Conservation (phyloP, 2,113 vertebrate genomes). For the Heptranchias perlo region DNA sequence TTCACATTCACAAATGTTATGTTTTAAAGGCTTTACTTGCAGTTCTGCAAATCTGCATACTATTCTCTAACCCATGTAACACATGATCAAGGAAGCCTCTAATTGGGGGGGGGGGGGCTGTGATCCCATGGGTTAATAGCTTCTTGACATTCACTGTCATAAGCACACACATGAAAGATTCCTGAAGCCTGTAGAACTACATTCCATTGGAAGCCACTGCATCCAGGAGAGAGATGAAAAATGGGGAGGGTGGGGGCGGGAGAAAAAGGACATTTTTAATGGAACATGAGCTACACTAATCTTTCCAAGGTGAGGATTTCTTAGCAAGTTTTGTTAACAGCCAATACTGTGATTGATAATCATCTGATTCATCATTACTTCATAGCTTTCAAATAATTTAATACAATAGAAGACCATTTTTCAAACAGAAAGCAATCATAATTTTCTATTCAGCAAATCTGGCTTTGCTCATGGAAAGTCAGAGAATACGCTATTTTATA, state of each 20-base stretch:
- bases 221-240: not conserved
- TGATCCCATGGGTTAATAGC: not conserved
- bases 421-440: not conserved
- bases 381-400: not conserved
- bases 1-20: not conserved
- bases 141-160: not conserved
- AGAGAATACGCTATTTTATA: too few species aligned
- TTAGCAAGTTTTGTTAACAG: not conserved
- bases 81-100: not conserved
- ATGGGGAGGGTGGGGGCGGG: too few species aligned
- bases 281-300: not conserved
- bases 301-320: not conserved
- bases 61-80: not conserved
- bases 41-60: not conserved
- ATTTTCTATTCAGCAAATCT: not conserved
- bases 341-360: not conserved
- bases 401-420: not conserved
- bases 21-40: not conserved
- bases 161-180: not conserved
- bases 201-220: not conserved
- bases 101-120: not conserved
- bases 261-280: not conserved
- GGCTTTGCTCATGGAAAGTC: not conserved
- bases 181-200: not conserved
- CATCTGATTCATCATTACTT: not conserved